These are phyloP conservation scores for Caenorhabditis uteleia DNA, from an alignment of 2,888 invertebrate species.

Conservation along the genomic window DNA sequence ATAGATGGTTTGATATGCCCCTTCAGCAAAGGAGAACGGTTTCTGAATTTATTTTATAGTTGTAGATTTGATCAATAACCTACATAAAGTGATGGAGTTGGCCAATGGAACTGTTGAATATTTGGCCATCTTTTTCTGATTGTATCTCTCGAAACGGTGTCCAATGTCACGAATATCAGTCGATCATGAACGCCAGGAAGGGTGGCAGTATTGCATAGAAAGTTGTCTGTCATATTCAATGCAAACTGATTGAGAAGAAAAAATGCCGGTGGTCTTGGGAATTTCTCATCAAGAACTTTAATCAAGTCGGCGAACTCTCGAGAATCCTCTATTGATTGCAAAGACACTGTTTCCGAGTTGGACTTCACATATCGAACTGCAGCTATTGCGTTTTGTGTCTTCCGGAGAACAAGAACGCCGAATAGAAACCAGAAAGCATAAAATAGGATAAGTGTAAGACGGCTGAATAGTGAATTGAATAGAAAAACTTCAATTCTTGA, in stretches of 20 bases:
- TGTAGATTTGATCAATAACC: slow-evolving; percentile 21
- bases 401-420: slow-evolving; percentile 62
- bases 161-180: slow-evolving; percentile 67
- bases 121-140: slow-evolving; percentile 61
- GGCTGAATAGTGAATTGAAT: slow-evolving; percentile 14
- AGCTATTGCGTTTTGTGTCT: slow-evolving; percentile 65
- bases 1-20: slow-evolving; percentile 68
- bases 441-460: slow-evolving; percentile 31
- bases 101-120: slow-evolving; percentile 68
- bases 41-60: slow-evolving; percentile 49
- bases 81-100: slow-evolving; percentile 68
- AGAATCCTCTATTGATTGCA: slow-evolving; percentile 60
- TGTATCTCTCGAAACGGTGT: slow-evolving; percentile 59
- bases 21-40: slow-evolving; percentile 68
- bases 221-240: slow-evolving; percentile 69
- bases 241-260: slow-evolving; percentile 68
- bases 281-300: slow-evolving; percentile 39
- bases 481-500: not conserved
- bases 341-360: slow-evolving; percentile 56
- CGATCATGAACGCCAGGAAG: slow-evolving; percentile 49
- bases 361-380: slow-evolving; percentile 66
- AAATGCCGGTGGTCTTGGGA: slow-evolving; percentile 64
- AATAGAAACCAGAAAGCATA: slow-evolving; percentile 57
- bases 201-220: slow-evolving; percentile 65
- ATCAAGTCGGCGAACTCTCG: slow-evolving; percentile 57